Base-by-base conservation (phyloP, 1,140 invertebrate genomes). In the Helicoverpa zea region DNA sequence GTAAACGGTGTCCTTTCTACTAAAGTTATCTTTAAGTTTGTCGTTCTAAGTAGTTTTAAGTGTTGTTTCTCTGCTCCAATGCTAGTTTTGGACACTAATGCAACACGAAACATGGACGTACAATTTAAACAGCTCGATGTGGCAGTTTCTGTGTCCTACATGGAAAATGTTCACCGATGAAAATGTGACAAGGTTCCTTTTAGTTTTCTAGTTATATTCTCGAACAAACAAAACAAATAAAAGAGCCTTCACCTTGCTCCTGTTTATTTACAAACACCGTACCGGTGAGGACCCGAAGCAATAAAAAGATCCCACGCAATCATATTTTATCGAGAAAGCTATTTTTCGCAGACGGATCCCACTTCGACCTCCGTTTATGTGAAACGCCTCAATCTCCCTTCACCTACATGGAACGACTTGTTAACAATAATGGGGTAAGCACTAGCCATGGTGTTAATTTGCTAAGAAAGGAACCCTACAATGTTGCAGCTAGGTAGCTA, bases 281-380 rank as follows among this genome's bases (percentile, higher is more conserved):
- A 30, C 47, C 43, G 64, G 64, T 68, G 64, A 68, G 43, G n/a
- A 66, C 30, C 63, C 63, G 5, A 10, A 81, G 87, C 86, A 91
- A 90, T 91, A 92, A 91, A 90, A 91, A 90, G 78, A 90, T 87
- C 85, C 83, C 81, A 83, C 81, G 83, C 88, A 93, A 93, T 92
- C 90, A 91, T 92, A 92, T 91, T 90, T 93, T 91, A 93, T 93
- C 87, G 89, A 80, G 78, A 85, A 86, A 89, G 89, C 86, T 85
- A 91, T 91, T 88, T 89, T 86, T 83, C 89, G 85, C 83, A 81
- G 81, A 75, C 83, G 88, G 87, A 88, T 87, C 81, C 64, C 74
- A 74, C 68, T 43, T 61, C 81, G 52, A 18, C 63, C 56, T 78
- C 43, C 30, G 58, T 83, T 85, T 81, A 80, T 78, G 81, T 83